Conservation (phyloP, 2,113 vertebrate genomes). For the Myodes glareolus region DNA sequence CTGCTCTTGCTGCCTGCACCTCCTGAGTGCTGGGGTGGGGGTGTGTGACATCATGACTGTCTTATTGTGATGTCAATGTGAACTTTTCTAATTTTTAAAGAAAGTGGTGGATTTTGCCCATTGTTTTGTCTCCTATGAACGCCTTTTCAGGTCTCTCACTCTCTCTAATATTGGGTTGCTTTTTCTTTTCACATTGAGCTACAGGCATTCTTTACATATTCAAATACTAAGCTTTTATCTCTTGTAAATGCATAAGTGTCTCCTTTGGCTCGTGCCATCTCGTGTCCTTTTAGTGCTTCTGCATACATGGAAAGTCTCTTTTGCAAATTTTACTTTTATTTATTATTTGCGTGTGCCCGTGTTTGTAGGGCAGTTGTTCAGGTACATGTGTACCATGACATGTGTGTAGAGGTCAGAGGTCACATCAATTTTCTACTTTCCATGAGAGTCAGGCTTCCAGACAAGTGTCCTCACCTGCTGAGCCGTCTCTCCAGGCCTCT, state of each 20-base stretch:
- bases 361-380: background rate
- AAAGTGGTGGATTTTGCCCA: background rate
- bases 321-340: background rate
- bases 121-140: background rate
- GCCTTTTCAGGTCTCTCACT: background rate
- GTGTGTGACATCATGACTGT: background rate
- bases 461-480: background rate
- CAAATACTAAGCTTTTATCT: background rate
- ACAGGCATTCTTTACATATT: background rate
- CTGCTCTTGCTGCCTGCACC: background rate
- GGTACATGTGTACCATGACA: background rate
- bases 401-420: background rate
- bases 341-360: background rate
- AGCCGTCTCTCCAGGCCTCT: background rate
- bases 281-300: background rate
- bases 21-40: background rate
- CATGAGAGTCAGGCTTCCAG: background rate
- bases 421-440: background rate
- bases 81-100: conserved; percentile 6
- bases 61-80: background rate
- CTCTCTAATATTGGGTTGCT: background rate
- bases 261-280: background rate
- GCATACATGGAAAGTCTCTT: background rate
- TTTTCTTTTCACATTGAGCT: background rate
- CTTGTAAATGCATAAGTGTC: background rate